Evolutionary conservation across 2,888 invertebrate genomes (phyloP), one percentile per base, ranked within the genome.

Genomic region (Andrena praecox): DNA sequence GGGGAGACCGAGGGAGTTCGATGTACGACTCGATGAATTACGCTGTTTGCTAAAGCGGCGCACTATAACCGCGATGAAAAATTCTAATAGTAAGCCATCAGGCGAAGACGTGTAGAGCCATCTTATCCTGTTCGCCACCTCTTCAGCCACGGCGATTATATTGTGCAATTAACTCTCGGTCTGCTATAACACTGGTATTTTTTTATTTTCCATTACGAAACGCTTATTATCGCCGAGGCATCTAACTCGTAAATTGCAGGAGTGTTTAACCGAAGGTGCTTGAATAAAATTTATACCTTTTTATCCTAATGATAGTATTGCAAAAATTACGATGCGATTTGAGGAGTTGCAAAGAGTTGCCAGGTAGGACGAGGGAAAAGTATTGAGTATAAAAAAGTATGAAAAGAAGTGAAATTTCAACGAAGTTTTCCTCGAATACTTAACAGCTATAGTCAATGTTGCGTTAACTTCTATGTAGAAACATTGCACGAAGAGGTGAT

Each of bases 151-250:
- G 48, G 66, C 35, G 81, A 80, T 80, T 80, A 80, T 62, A 54
- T 67, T 77, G 72, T n/a, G 80, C 80, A 74, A 82, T 74, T 81
- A 81, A 56, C 74, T 74, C 31, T 50, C 29, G 10, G 24, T 27
- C 24, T 56, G 24, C 54, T 42, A 54, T 27, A 29, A 73, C 24
- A 7, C 63, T 60, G 5, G 67, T 8, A 24, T 16, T 33, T 73
- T 77, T 77, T 73, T 74, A 24, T 16, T 5, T 31, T 31, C 33
- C n/a, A 24, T 48, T 64, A 27, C 24, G 29, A 31, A 72, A 29
- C 63, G 29, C 63, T 56, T 63, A 31, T 73, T 75, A 59, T 33
- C 12, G 8, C 8, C 10, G n/a, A 16, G 48, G 69, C 35, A 48
- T 42, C 48, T 29, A 42, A 76, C 42, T 35, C 24, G 16, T 42